phyloP scores from a whole-genome alignment of 2,113 vertebrate genomes.

The Colossoma macropomum region DNA sequence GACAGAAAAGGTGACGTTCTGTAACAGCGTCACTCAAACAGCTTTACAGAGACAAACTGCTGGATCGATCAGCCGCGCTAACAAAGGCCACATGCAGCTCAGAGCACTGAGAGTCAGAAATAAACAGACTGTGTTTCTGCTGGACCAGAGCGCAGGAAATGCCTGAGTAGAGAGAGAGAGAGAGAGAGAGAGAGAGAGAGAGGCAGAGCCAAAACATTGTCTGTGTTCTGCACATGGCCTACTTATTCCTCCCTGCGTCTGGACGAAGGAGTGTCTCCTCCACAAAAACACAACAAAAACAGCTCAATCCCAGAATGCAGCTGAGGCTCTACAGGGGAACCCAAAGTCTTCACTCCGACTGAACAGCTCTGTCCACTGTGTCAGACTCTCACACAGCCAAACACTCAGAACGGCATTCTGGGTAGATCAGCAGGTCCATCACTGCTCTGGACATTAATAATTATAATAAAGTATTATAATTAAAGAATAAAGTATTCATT shows the following conservation, averaged over 20 bases:
- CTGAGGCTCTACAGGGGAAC: too few species aligned
- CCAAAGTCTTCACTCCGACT: too few species aligned
- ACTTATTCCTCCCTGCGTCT: slow-evolving; percentile 60
- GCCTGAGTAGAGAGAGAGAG: slow-evolving; percentile 68
- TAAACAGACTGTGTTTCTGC: slow-evolving; percentile 66
- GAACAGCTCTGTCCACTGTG: not conserved
- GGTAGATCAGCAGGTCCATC: too few species aligned
- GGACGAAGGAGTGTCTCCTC: not conserved
- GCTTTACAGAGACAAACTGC: too few species aligned
- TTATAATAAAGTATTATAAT: too few species aligned
- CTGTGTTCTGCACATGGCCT: slow-evolving; percentile 47
- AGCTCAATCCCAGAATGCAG: not conserved
- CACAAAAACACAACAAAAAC: not conserved
- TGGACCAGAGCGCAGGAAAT: slow-evolving; percentile 69
- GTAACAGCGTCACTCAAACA: too few species aligned
- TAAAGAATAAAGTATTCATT: too few species aligned
- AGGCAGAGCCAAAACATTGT: slow-evolving; percentile 67
- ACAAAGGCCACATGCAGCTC: too few species aligned
- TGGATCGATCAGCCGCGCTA: too few species aligned
- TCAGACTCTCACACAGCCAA: not conserved
- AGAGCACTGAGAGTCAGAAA: slow-evolving; percentile 6
- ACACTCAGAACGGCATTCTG: not conserved
- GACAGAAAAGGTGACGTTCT: too few species aligned
- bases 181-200: slow-evolving; percentile 50
- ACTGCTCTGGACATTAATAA: too few species aligned